phyloP scores from a whole-genome alignment of 2,888 invertebrate species.

The Leucophora obtusa region DNA sequence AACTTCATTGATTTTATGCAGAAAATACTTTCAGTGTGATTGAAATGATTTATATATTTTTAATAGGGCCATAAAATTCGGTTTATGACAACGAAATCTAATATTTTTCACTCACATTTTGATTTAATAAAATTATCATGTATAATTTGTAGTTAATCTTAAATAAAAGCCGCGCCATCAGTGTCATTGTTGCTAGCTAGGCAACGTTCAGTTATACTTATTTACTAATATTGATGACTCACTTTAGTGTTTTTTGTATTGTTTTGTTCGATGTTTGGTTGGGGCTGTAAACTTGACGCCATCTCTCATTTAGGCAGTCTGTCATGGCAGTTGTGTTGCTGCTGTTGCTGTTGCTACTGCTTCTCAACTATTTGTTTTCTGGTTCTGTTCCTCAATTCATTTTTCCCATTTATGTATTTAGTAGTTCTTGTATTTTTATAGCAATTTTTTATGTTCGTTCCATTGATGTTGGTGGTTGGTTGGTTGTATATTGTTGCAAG shows the following conservation, averaged over 20 bases:
- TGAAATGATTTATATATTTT: not conserved
- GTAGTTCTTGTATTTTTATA: not conserved
- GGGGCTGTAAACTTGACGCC: conserved; percentile 33
- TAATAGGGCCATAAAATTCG: not conserved
- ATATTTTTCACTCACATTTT: not conserved
- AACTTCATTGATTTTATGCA: too few relatives aligned
- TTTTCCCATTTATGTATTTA: not conserved
- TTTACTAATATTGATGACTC: conserved; percentile 44
- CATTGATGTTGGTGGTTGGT: conserved; percentile 26
- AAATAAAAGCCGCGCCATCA: conserved; percentile 23
- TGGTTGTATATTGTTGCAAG: conserved; percentile 15
- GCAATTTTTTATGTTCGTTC: conserved; percentile 13
- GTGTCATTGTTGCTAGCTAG: conserved; percentile 22
- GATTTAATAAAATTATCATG: conserved; percentile 13
- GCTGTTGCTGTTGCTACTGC: conserved; percentile 3
- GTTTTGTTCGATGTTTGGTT: not conserved
- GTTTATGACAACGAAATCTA: not conserved
- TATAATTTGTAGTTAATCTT: conserved; percentile 22
- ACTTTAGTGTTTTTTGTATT: conserved; percentile 26
- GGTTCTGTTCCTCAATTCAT: not conserved
- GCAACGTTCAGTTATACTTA: conserved; percentile 1
- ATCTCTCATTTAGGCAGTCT: conserved; percentile 2
- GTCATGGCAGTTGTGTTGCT: not conserved
- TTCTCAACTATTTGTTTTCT: conserved; percentile 5
- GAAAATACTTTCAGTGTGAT: too few relatives aligned